phyloP scores from a whole-genome alignment of 1,140 invertebrate species.

The Sarcophaga peregrina region DNA sequence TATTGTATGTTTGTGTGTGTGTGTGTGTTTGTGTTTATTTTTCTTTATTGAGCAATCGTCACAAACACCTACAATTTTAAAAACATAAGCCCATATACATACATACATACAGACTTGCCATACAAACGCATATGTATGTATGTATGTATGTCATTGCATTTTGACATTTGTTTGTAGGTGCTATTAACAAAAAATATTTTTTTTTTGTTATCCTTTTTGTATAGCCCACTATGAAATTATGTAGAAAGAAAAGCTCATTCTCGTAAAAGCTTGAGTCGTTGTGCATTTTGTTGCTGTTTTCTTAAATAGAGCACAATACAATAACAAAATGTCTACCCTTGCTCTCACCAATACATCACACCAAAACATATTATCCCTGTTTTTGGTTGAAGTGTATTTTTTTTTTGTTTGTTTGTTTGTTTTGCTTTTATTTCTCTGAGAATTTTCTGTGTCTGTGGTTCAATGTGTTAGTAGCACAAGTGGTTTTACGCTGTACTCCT shows the following conservation, averaged over 20 bases:
- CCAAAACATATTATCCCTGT: conserved; percentile 19
- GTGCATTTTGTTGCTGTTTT: too few relatives aligned
- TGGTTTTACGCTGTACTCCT: conserved; percentile 31
- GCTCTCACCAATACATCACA: neutral
- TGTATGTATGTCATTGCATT: conserved; percentile 26
- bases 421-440: neutral
- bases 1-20: too few relatives aligned
- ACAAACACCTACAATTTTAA: too few relatives aligned
- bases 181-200: neutral
- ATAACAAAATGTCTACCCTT: neutral
- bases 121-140: neutral
- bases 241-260: conserved; percentile 19
- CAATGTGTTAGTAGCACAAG: conserved; percentile 41
- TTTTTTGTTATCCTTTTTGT: conserved; percentile 27
- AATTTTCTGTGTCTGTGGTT: conserved; percentile 29
- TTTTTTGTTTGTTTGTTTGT: conserved; percentile 17
- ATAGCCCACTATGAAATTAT: too few relatives aligned
- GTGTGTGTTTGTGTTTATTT: too few relatives aligned
- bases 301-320: neutral
- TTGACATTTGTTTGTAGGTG: neutral
- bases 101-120: too few relatives aligned
- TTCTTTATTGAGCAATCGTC: too few relatives aligned
- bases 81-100: too few relatives aligned
- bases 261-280: neutral
- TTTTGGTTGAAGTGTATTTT: neutral